phyloP scores from a whole-genome alignment of 2,113 vertebrate genomes.

The Tursiops truncatus region DNA sequence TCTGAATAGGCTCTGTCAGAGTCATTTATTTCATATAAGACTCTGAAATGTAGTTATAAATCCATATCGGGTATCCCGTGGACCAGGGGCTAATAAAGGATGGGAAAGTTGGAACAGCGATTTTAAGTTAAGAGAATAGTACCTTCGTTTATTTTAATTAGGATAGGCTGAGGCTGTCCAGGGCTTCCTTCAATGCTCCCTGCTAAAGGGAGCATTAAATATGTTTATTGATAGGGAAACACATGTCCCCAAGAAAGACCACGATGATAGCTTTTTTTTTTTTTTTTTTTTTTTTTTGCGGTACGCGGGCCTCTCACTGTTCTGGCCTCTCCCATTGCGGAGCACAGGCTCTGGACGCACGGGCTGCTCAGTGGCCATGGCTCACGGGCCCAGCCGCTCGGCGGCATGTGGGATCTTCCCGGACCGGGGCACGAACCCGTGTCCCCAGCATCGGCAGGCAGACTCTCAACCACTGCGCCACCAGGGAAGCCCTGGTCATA shows the following conservation, averaged over 20 bases:
- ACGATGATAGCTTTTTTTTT: too few species aligned
- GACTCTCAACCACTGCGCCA: too few species aligned
- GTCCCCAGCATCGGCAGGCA: too few species aligned
- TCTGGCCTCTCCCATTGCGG: accelerated
- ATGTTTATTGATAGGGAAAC: background rate
- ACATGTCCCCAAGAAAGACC: background rate
- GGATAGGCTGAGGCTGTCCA: background rate
- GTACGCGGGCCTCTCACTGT: too few species aligned
- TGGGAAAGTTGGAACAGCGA: background rate
- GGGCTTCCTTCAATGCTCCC: background rate
- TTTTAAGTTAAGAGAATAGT: background rate
- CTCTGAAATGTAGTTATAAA: background rate
- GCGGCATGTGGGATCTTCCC: too few species aligned
- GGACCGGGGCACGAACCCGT: too few species aligned
- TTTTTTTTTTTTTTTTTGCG: too few species aligned
- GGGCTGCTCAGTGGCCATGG: too few species aligned
- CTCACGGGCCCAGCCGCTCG: too few species aligned
- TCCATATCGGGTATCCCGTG: background rate
- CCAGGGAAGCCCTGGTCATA: background rate
- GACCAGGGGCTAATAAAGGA: background rate
- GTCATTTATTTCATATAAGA: background rate
- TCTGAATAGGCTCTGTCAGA: background rate
- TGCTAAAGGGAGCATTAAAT: background rate
- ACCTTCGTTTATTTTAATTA: background rate
- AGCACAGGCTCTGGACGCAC: too few species aligned